These are phyloP conservation scores for rabbit (Oryctolagus cuniculus) DNA, from an alignment of 2,113 vertebrate genomes.

Conservation along the genomic window DNA sequence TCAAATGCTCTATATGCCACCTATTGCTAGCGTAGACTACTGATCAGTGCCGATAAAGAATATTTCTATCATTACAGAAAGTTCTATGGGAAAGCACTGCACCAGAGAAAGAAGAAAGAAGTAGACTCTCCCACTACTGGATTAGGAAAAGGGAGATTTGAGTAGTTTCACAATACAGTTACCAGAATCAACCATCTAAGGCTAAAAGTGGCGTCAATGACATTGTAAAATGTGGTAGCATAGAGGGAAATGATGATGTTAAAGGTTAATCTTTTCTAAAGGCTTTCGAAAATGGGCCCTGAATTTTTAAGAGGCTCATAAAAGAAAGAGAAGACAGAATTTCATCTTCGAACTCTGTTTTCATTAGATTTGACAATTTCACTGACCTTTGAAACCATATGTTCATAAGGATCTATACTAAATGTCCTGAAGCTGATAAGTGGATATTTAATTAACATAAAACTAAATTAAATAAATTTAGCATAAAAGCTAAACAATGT, in stretches of 20 bases:
- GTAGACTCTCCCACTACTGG: background rate
- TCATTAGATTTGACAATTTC: slow-evolving; percentile 74
- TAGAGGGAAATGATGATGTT: slow-evolving; percentile 41
- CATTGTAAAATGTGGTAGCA: slow-evolving; percentile 58
- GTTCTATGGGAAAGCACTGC: background rate
- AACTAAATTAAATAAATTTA: slow-evolving; percentile 59
- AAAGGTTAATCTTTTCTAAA: slow-evolving; percentile 65
- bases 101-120: background rate
- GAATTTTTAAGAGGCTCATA: slow-evolving; percentile 72
- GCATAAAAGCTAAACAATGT: slow-evolving; percentile 53
- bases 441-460: slow-evolving; percentile 68
- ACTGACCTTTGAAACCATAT: slow-evolving; percentile 57
- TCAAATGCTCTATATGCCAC: background rate
- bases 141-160: background rate
- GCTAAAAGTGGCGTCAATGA: slow-evolving; percentile 41
- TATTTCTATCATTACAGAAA: background rate
- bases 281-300: slow-evolving; percentile 62
- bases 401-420: slow-evolving; percentile 69
- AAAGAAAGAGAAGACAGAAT: slow-evolving; percentile 69
- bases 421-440: slow-evolving; percentile 66
- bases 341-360: slow-evolving; percentile 72
- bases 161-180: slow-evolving; percentile 50
- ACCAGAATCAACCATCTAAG: slow-evolving; percentile 52
- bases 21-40: rapidly evolving
- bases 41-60: background rate